Evolutionary conservation across 2,797 vertebrate species (phyloP), one percentile per base, ranked within the genome.

Genomic region (Catharus ustulatus): DNA sequence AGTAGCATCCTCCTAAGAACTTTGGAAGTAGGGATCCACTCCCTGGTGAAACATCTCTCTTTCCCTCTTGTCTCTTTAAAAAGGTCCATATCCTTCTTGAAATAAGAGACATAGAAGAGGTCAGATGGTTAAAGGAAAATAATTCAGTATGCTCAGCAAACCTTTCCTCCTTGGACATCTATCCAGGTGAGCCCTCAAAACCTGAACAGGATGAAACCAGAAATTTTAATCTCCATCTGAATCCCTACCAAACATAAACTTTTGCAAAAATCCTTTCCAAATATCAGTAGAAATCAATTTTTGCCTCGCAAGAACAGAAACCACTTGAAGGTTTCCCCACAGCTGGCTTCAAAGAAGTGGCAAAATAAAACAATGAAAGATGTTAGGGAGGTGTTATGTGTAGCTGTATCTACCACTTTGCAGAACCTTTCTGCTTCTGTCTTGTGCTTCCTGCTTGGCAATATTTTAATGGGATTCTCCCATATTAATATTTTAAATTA

Each of bases 401-500:
- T 34, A 83, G 51, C 43, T 7, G 1, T 8, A 3, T 58, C 43
- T 82, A 24, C 23, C 1, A 3, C 21, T 62, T 38, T 94, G 46
- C 55, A 69, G 55, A 68, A 51, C 14, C 5, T 63, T 93, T 73
- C 58, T 87, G 43, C 55, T 85, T 55, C 82, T 81, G 22, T 15
- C 66, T 91, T 22, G 19, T 66, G 59, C 84, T 59, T 91, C 69
- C 76, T 75, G 49, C 66, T 48, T 75, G 58, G 68, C 89, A 87
- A 51, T 85, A 72, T 52, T 83, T 63, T 82, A 91, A 91, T 88
- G 67, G 83, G 87, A 96, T 96, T 95, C 87, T 95, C 89, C 87
- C 71, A 27, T 90, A 91, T 91, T 93, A 95, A 96, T 96, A 96
- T 96, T 97, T 97, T 84, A 96, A 93, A 90, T 18, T 76, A 91